Conservation (phyloP, 2,888 invertebrate species). For the Drosophila emarginata region DNA sequence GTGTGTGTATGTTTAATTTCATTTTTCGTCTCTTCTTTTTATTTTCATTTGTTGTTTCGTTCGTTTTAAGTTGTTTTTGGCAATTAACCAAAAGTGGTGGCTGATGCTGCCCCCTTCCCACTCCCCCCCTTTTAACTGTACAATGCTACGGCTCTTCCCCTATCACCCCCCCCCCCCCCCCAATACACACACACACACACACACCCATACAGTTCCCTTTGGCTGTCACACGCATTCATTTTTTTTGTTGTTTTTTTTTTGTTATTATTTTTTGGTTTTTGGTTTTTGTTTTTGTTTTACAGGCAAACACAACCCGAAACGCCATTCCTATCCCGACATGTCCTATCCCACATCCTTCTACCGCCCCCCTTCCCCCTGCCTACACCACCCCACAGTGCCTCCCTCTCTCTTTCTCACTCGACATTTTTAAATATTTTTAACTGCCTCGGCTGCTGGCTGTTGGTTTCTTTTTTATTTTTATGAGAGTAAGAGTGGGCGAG, state of each 20-base stretch:
- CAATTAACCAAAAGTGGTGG: slow-evolving; percentile 72
- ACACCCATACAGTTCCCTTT: not conserved
- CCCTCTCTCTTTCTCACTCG: slow-evolving; percentile 45
- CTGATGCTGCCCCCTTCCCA: slow-evolving; percentile 3
- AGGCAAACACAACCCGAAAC: not conserved
- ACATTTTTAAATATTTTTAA: slow-evolving; percentile 76
- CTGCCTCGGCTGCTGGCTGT: slow-evolving; percentile 66
- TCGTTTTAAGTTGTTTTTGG: slow-evolving; percentile 65
- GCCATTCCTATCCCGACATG: slow-evolving; percentile 1
- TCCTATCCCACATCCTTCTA: not conserved
- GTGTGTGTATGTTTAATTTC: not conserved
- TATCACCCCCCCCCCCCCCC: not conserved
- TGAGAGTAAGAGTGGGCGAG: no score
- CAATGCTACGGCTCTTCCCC: not conserved
- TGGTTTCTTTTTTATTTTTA: not conserved
- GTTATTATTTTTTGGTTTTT: not conserved
- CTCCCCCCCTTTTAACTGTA: not conserved
- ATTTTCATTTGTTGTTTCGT: slow-evolving; percentile 18
- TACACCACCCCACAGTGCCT: no score
- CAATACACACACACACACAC: no score
- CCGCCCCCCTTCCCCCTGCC: not conserved
- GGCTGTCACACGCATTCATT: slow-evolving; percentile 56
- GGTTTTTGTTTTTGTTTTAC: slow-evolving; percentile 16
- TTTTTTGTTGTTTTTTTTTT: slow-evolving; percentile 8
- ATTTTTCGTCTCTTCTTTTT: not conserved